Percentiles rank a stretch among this genome's conserved stretches.
Conservation (phyloP, 2,888 invertebrate species). For the Amphipoea lucens region DNA sequence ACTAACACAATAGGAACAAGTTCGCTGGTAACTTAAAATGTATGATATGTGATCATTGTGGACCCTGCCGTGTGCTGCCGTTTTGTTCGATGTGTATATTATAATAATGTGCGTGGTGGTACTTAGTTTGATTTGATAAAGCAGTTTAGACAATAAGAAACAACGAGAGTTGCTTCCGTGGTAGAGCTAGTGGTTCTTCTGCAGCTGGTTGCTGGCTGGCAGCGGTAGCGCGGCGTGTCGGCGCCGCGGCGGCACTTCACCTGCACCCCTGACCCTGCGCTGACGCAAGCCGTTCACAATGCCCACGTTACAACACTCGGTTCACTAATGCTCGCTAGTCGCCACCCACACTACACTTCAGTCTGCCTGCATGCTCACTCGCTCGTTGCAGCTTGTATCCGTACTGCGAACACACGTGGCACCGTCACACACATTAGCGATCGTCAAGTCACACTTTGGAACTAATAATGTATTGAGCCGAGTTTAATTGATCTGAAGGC, state of each 20-base stretch:
- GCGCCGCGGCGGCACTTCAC: not conserved
- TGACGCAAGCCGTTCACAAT: conserved; percentile 43
- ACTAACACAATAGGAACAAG: not conserved
- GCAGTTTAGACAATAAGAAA: not conserved
- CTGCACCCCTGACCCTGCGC: conserved; percentile 46
- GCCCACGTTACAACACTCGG: not conserved
- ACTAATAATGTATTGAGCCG: not conserved
- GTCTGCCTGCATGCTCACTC: not conserved
- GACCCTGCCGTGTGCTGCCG: not conserved
- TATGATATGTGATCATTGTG: not conserved
- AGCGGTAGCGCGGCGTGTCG: not conserved
- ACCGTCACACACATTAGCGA: not conserved
- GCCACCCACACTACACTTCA: not conserved
- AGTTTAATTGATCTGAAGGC: not conserved
- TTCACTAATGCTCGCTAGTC: not conserved
- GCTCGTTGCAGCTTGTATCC: not conserved
- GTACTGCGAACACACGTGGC: not conserved
- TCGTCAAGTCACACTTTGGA: not conserved
- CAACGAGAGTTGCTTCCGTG: no score
- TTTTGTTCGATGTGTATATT: no score
- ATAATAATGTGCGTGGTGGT: not conserved
- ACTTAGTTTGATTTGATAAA: not conserved
- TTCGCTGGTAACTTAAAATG: not conserved
- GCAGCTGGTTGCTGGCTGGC: conserved; percentile 1
- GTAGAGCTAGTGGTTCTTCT: conserved; percentile 20